phyloP scores from a whole-genome alignment of 2,113 vertebrate species.

The Channa argus region DNA sequence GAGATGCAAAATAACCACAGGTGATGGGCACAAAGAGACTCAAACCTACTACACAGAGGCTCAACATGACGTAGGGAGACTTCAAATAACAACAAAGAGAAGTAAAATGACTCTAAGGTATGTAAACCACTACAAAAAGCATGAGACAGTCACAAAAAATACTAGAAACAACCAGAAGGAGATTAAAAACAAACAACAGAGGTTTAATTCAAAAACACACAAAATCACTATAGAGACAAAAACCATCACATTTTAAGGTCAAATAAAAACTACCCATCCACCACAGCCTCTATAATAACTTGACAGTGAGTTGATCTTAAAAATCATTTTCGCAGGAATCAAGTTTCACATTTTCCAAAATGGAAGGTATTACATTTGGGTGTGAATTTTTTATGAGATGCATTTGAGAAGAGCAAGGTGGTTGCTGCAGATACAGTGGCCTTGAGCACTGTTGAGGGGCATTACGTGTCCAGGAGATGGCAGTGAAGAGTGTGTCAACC shows the following conservation, averaged over 20 bases:
- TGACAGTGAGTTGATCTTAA: background rate
- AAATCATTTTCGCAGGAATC: background rate
- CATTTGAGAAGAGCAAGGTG: slow-evolving; percentile 11
- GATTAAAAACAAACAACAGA: background rate
- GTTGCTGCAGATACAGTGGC: background rate
- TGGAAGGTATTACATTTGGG: background rate
- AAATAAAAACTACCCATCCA: too few species aligned
- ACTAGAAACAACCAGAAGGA: background rate
- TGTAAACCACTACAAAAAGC: too few species aligned
- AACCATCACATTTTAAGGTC: too few species aligned
- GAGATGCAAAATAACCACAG: background rate
- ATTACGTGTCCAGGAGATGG: slow-evolving; percentile 39
- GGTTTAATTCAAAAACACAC: background rate
- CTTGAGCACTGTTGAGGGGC: background rate
- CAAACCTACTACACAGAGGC: background rate
- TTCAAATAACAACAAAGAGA: background rate
- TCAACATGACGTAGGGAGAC: background rate
- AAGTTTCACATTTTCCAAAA: slow-evolving; percentile 30
- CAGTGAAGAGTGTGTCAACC: slow-evolving; percentile 2
- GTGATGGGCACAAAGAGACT: too few species aligned
- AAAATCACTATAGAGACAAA: background rate
- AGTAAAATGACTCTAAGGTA: background rate
- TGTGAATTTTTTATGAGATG: slow-evolving; percentile 41
- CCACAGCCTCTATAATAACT: background rate
- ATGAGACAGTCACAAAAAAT: too few species aligned